Percentiles rank a stretch among this genome's conserved stretches.
Conservation (phyloP, 2,888 invertebrate species). For the Ectropis crepuscularia region DNA sequence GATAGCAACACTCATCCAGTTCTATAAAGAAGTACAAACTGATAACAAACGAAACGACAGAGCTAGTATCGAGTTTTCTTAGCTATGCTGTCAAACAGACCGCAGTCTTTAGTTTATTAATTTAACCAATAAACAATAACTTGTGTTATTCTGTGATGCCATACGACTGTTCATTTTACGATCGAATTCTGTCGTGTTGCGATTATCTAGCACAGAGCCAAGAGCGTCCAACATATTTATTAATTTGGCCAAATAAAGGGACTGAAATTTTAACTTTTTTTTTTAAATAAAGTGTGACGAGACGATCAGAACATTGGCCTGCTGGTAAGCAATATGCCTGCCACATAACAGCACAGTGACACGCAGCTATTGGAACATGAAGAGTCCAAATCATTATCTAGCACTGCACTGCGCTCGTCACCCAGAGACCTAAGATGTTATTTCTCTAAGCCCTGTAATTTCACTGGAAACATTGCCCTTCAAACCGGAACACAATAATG, state of each 20-base stretch:
- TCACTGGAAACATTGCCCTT: too few relatives aligned
- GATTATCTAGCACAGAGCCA: slow-evolving; percentile 12
- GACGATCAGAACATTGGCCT: too few relatives aligned
- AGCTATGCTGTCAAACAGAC: background rate
- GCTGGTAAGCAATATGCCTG: too few relatives aligned
- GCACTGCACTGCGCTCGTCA: too few relatives aligned
- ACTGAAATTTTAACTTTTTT: background rate
- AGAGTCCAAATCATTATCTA: too few relatives aligned
- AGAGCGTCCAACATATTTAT: background rate
- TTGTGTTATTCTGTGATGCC: background rate
- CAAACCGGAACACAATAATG: too few relatives aligned
- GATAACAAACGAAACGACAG: background rate
- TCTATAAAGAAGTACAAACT: background rate
- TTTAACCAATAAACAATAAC: background rate
- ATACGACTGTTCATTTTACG: slow-evolving; percentile 27
- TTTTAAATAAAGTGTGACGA: too few relatives aligned
- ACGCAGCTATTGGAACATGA: too few relatives aligned
- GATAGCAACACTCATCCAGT: slow-evolving; percentile 37
- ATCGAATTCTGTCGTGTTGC: slow-evolving; percentile 25
- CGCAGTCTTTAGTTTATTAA: background rate
- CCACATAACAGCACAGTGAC: too few relatives aligned
- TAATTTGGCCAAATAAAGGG: background rate
- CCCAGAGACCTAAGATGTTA: too few relatives aligned
- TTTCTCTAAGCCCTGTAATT: too few relatives aligned
- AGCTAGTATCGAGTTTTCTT: background rate